Conservation (phyloP, 2,888 invertebrate genomes). For the Drosophila nr. perissopoda region DNA sequence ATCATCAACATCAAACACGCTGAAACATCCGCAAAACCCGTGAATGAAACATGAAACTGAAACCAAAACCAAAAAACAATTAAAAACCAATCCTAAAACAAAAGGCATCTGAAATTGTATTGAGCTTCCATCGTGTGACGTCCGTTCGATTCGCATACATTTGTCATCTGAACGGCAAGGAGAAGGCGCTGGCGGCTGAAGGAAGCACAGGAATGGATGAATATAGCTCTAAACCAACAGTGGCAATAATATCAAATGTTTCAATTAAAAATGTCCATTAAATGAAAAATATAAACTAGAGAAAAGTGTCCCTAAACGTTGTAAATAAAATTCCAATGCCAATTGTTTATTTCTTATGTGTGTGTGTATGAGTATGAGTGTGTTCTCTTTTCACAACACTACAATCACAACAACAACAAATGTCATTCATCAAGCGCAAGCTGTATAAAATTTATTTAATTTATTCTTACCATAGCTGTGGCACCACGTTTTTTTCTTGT, state of each 20-base stretch:
- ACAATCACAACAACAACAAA: conserved; percentile 20
- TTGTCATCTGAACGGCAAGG: conserved; percentile 62
- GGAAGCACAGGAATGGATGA: conserved; percentile 33
- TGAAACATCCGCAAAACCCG: conserved; percentile 10
- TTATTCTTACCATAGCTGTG: neutral
- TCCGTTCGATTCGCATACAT: conserved; percentile 87
- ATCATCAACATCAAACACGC: conserved; percentile 37
- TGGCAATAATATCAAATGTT: conserved; percentile 28
- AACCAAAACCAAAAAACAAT: conserved; percentile 10
- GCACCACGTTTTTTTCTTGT: conserved; percentile 4
- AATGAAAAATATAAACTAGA: conserved; percentile 7
- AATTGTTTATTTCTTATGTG: conserved; percentile 14
- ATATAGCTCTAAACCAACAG: conserved; percentile 3
- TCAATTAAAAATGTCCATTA: conserved; percentile 25
- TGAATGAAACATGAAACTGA: conserved; percentile 47
- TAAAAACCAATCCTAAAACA: conserved; percentile 5
- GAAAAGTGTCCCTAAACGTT: conserved; percentile 8
- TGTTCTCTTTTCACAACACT: conserved; percentile 15
- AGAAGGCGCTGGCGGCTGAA: conserved; percentile 15
- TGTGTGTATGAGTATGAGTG: conserved; percentile 9
- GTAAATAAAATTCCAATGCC: conserved; percentile 39
- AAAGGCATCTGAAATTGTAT: conserved; percentile 89
- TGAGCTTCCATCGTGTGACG: conserved; percentile 90
- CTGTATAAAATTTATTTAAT: conserved; percentile 23
- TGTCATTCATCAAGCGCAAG: conserved; percentile 32